Conservation (phyloP, 2,888 invertebrate species). For the Geophilus truncorum region DNA sequence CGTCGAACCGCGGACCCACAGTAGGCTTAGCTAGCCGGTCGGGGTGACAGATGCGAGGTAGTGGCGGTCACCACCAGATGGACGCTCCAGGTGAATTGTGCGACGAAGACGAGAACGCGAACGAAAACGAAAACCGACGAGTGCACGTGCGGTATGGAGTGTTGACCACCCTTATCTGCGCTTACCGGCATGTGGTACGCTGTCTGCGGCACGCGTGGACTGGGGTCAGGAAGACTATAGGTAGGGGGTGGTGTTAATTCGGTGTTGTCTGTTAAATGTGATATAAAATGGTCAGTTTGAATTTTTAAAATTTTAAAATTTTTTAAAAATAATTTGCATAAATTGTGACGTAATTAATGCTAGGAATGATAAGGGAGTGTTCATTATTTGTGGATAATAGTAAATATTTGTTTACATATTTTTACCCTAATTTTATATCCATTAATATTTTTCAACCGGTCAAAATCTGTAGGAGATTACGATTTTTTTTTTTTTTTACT, state of each 20-base stretch:
- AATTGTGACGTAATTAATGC: too few relatives aligned
- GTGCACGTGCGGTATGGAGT: constrained; percentile 29
- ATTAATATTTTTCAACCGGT: background rate
- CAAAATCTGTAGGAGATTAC: background rate
- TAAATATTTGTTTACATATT: too few relatives aligned
- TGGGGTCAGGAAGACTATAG: constrained; percentile 27
- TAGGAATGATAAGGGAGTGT: too few relatives aligned
- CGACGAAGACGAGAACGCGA: background rate
- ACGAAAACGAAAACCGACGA: background rate
- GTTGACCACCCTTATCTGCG: background rate
- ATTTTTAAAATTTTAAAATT: background rate
- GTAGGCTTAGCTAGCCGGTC: too few relatives aligned
- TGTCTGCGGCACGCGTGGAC: constrained; percentile 16
- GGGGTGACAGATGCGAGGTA: background rate
- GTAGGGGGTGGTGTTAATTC: background rate
- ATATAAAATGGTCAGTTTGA: background rate
- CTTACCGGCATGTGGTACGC: background rate
- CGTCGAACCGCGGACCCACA: background rate
- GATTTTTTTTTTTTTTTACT: background rate
- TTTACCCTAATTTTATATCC: too few relatives aligned
- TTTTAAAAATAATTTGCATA: too few relatives aligned
- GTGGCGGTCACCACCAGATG: constrained; percentile 2
- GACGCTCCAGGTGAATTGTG: constrained; percentile 15
- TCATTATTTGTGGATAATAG: too few relatives aligned
- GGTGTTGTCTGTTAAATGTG: background rate